Evolutionary conservation across 2,888 invertebrate species (phyloP).

Genomic region (Yponomeuta plumbellus): DNA sequence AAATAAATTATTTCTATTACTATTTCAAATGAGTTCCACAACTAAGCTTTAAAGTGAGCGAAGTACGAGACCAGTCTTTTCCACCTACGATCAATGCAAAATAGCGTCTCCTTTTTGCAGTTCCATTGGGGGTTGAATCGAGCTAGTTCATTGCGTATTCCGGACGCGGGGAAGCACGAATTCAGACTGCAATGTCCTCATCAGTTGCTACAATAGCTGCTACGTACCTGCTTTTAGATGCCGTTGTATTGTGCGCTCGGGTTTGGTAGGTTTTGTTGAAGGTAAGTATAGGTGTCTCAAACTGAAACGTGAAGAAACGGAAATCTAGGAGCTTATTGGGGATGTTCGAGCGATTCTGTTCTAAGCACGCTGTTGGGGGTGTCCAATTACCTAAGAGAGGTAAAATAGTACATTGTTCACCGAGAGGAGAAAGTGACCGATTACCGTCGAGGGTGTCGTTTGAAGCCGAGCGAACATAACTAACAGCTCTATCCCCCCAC

Average conservation of each 20-base stretch:
- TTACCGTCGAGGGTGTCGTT: too few species aligned
- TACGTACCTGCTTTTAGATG: not conserved
- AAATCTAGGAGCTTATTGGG: not conserved
- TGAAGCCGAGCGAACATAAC: too few species aligned
- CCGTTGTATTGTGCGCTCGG: not conserved
- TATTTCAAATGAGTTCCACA: not conserved
- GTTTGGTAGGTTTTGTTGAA: not conserved
- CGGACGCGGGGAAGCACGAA: conserved; percentile 1
- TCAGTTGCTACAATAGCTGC: conserved; percentile 2
- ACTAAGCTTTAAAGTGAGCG: not conserved
- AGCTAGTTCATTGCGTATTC: not conserved
- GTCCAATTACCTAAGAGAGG: too few species aligned
- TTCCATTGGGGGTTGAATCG: not conserved
- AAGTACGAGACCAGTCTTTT: not conserved
- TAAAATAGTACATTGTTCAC: too few species aligned
- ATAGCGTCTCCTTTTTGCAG: not conserved
- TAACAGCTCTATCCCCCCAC: too few species aligned
- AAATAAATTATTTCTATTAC: too few species aligned
- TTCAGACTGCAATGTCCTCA: not conserved
- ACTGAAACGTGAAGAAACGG: not conserved
- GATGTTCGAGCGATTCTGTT: too few species aligned
- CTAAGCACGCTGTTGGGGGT: too few species aligned
- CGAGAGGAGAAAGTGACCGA: too few species aligned
- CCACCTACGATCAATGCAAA: not conserved
- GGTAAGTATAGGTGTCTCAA: not conserved